Base-by-base conservation (phyloP, 2,888 invertebrate genomes). In the Lithophane socia region DNA sequence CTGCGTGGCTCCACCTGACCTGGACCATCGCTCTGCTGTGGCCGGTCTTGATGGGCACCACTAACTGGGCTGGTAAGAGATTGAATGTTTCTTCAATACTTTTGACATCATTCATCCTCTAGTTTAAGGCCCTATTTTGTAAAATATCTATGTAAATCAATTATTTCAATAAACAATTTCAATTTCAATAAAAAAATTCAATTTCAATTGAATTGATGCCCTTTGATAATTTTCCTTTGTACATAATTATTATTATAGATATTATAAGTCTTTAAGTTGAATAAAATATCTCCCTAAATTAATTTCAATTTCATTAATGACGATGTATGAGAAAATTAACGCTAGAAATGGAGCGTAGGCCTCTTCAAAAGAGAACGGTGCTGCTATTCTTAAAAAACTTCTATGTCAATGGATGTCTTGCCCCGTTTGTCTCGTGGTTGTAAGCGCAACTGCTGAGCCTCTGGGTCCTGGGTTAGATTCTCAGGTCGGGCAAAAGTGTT, bases 1-100 rank as follows among this genome's bases (percentile, higher is more conserved):
- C 90, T 2, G 91, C 94, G 18, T 91, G 93, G 91, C 86, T 92
- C 64, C 95, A 94, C 79, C 81, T 93, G 47, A 87, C 92, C 7
- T 94, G 94, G 94, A 93, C 96, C 0, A 83, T 92, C 1, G 94
- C 94, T 0, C 80, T 95, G 64, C 86, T 96, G 49, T 96, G 95
- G 95, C 96, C 96, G 0, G 91, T 92, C 0, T 63, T 95, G 2
- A 90, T 93, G 44, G 92, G 92, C 65, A 90, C 94, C n/a, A 94
- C 96, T 0, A 90, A 91, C 42, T 90, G 92, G 61, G 90, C 94
- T 3, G 90, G 94, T 93, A 60, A 88, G 90, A n/a, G n/a, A n/a
- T 49, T 56, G 16, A 63, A 29, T 52, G 3, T 1, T 12, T 58
- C 1, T 49, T n/a, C 18, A 24, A 42, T n/a, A 9, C 12, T 49